Base-by-base conservation (phyloP, 2,797 vertebrate genomes). In the Pipistrellus kuhlii region DNA sequence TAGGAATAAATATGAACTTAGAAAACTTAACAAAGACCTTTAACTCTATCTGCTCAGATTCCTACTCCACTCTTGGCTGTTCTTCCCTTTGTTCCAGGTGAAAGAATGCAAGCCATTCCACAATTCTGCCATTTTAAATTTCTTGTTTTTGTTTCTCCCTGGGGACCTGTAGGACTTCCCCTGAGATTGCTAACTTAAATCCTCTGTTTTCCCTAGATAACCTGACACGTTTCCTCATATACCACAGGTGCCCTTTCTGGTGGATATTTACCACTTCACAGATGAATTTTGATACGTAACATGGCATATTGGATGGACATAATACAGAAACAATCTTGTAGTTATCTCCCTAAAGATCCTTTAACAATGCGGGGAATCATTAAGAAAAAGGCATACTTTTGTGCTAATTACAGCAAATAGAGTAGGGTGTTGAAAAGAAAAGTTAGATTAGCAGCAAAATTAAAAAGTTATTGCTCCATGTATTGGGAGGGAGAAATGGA, bases 21-120 rank as follows among this genome's bases (percentile, higher is more conserved):
- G 53, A 62, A 94, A 80, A 85, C 14, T 44, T 62, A 85, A 55
- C 25, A 20, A 55, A 64, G 17, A 13, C 57, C 5, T 84, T 77
- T 90, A 66, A 51, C 68, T 85, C 44, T 77, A 0, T 84, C 53
- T 89, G 21, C 9, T 94, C 35, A 93, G 32, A 90, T 78, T 85
- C 14, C 17, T 71, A 9, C 18, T 87, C 5, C n/a, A 64, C 10
- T 88, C 8, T 76, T 72, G 53, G 23, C 10, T 66, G 2, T 41
- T 85, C 32, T 94, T 32, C 62, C 30, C 89, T 83, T 92, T 71
- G 38, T 94, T 72, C n/a, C 84, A 51, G 23, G 23, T 91, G 35
- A 90, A 89, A 84, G 59, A 91, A 77, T 64, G 35, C 2, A 81
- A 85, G 59, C 71, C 5, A 75, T 78, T 55, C 69, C 35, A 69